Conservation (phyloP, 2,113 vertebrate genomes). For the Spilogale gracilis region DNA sequence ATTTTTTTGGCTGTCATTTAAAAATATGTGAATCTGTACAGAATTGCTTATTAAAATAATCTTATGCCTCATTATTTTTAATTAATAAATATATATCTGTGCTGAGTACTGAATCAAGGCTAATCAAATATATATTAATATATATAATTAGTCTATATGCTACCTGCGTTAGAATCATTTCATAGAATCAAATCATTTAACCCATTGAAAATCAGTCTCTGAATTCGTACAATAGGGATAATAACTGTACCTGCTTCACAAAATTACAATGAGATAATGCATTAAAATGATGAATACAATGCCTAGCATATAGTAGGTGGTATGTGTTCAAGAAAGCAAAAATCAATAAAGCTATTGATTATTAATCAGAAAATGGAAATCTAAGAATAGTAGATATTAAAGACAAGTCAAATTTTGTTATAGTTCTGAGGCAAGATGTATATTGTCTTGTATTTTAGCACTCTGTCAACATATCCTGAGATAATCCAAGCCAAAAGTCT, state of each 20-base stretch:
- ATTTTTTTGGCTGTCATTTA: slow-evolving; percentile 11
- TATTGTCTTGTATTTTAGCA: neutral
- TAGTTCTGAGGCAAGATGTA: neutral
- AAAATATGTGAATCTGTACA: neutral
- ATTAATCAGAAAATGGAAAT: slow-evolving; percentile 51
- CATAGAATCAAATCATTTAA: neutral
- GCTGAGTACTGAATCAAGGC: neutral
- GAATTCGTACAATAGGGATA: neutral
- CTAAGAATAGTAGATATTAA: neutral
- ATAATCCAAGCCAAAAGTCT: neutral
- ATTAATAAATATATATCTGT: neutral
- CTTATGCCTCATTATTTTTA: neutral
- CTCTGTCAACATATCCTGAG: neutral
- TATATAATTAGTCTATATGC: neutral
- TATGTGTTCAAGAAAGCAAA: slow-evolving; percentile 26
- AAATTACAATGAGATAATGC: neutral
- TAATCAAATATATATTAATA: neutral
- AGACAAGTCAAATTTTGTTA: neutral
- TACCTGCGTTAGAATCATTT: neutral
- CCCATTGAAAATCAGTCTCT: neutral
- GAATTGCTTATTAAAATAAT: slow-evolving; percentile 30
- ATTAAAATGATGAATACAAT: neutral
- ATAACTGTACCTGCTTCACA: neutral
- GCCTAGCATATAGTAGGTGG: neutral
- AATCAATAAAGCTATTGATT: slow-evolving; percentile 1